Conservation (phyloP, 1,140 invertebrate genomes). For the Drosophila elegans region DNA sequence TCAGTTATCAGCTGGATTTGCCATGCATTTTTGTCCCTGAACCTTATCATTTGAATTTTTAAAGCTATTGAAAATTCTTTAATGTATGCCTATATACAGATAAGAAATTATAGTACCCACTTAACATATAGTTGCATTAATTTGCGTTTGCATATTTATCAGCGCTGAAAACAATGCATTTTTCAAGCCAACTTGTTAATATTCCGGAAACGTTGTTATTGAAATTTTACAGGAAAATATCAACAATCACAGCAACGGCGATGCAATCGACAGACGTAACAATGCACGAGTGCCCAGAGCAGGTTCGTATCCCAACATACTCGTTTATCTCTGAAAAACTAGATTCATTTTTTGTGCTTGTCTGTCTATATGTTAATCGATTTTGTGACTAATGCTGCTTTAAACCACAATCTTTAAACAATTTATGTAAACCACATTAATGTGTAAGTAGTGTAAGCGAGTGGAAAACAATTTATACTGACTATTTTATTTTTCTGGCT, state of each 20-base stretch:
- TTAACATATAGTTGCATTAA: conserved; percentile 12
- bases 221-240: conserved; percentile 40
- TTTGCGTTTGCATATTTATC: conserved; percentile 6
- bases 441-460: conserved; percentile 32
- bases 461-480: conserved; percentile 14
- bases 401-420: conserved; percentile 15
- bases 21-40: not conserved
- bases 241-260: conserved; percentile 43
- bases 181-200: conserved; percentile 6
- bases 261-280: conserved; percentile 30
- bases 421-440: conserved; percentile 32
- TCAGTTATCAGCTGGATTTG: not conserved
- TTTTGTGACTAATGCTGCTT: conserved; percentile 44
- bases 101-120: not conserved
- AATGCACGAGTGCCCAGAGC: conserved; percentile 44
- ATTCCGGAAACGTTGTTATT: conserved; percentile 17
- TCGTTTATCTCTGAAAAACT: conserved; percentile 18
- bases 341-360: conserved; percentile 18
- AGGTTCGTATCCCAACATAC: conserved; percentile 53
- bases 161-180: conserved; percentile 8
- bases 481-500: not conserved
- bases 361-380: conserved; percentile 25
- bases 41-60: conserved; percentile 9
- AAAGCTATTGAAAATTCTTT: not conserved
- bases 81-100: not conserved